These are phyloP conservation scores for Xestia sexstrigata DNA, from an alignment of 2,888 invertebrate species.

Conservation along the genomic window DNA sequence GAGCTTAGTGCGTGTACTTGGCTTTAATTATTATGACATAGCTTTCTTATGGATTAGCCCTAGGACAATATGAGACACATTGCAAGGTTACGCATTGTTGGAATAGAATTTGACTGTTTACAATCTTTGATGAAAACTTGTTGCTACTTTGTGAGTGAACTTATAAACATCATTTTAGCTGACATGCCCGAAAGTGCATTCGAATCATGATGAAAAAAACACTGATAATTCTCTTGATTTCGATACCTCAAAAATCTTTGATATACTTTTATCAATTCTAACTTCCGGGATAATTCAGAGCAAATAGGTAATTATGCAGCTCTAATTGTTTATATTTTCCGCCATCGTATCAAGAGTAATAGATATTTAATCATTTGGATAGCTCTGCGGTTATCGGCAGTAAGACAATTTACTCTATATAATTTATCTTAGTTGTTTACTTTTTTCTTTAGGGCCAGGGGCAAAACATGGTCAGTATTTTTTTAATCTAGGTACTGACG, in stretches of 20 bases:
- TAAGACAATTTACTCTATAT: conserved; percentile 53
- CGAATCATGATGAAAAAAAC: not conserved
- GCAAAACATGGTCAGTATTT: conserved; percentile 26
- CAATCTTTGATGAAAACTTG: conserved; percentile 10
- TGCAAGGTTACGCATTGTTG: not conserved
- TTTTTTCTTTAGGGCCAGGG: conserved; percentile 36
- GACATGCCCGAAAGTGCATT: not conserved
- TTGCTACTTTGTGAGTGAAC: conserved; percentile 2
- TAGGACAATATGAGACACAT: conserved; percentile 44
- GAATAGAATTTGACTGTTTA: conserved; percentile 9
- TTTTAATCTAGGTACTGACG: conserved; percentile 9
- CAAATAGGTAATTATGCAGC: conserved; percentile 11
- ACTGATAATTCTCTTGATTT: not conserved
- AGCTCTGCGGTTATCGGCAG: conserved; percentile 53
- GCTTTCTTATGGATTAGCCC: conserved; percentile 62
- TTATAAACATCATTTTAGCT: not conserved
- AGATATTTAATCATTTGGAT: conserved; percentile 64
- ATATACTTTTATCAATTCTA: not conserved
- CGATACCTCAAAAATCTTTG: not conserved
- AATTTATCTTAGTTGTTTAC: conserved; percentile 46
- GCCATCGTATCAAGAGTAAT: conserved; percentile 49
- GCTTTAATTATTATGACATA: conserved; percentile 73
- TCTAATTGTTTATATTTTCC: conserved; percentile 47
- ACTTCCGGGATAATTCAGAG: conserved; percentile 28
- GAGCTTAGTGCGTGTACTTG: conserved; percentile 71